These are phyloP conservation scores for Drosophila erecta DNA, from an alignment of 1,140 invertebrate species.

Conservation along the genomic window DNA sequence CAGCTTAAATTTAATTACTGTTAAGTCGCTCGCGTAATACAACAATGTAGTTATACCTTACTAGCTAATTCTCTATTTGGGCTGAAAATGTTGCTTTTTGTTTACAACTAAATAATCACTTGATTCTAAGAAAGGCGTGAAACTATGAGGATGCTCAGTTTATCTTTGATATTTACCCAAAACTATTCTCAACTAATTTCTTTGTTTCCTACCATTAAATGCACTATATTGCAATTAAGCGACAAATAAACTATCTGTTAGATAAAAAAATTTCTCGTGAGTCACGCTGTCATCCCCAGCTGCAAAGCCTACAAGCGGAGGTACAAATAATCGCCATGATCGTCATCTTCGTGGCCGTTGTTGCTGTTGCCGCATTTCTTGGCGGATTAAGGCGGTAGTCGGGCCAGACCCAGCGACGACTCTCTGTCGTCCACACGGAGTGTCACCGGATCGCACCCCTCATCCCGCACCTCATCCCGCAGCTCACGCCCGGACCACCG, in stretches of 20 bases:
- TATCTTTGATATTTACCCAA: too few relatives aligned
- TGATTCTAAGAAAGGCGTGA: too few relatives aligned
- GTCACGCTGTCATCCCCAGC: conserved; percentile 28
- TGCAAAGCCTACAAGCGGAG: conserved; percentile 29
- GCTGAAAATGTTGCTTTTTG: too few relatives aligned
- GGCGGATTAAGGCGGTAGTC: conserved; percentile 69
- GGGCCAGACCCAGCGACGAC: conserved; percentile 71
- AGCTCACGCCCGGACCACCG: neutral
- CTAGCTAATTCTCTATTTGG: too few relatives aligned
- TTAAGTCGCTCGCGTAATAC: too few relatives aligned
- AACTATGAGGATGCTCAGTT: too few relatives aligned
- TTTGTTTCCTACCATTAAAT: neutral
- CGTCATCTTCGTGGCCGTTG: conserved; percentile 48
- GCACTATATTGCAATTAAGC: too few relatives aligned
- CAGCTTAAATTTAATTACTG: too few relatives aligned
- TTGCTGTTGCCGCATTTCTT: conserved; percentile 65
- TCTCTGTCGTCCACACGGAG: conserved; percentile 42
- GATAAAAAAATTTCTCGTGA: conserved; percentile 1
- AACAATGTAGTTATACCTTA: too few relatives aligned
- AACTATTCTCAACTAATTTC: too few relatives aligned
- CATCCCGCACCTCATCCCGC: conserved; percentile 14
- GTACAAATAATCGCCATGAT: conserved; percentile 74
- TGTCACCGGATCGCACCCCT: conserved; percentile 56
- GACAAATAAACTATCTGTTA: too few relatives aligned
- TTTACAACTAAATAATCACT: too few relatives aligned